phyloP scores from a whole-genome alignment of 2,113 vertebrate genomes.

The Cepphus grylle region DNA sequence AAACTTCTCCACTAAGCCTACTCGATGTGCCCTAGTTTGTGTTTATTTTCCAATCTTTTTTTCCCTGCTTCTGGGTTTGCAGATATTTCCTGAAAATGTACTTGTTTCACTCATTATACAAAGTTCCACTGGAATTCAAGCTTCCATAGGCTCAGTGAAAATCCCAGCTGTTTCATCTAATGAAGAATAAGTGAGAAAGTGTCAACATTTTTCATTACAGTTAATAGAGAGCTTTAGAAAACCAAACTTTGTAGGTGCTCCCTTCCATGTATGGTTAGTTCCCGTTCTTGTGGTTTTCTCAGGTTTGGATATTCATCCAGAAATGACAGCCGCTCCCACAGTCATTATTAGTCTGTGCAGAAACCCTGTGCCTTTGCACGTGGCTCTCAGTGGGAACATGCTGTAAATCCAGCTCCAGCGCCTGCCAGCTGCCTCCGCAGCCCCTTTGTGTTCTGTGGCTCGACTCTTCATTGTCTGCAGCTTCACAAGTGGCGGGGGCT shows the following conservation, averaged over 20 bases:
- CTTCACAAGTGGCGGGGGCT: not conserved
- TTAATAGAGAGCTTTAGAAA: not conserved
- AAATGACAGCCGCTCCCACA: not conserved
- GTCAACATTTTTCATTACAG: not conserved
- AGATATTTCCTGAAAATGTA: not conserved
- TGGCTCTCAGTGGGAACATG: fast-evolving
- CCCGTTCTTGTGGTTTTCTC: not conserved
- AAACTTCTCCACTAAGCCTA: not conserved
- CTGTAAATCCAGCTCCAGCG: not conserved
- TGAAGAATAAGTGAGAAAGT: not conserved
- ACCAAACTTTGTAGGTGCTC: not conserved
- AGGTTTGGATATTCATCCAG: not conserved
- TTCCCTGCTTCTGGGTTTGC: not conserved
- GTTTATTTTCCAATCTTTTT: not conserved
- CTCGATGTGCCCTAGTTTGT: not conserved
- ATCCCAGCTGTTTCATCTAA: not conserved
- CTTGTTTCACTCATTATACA: not conserved
- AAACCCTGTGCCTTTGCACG: fast-evolving
- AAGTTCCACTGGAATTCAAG: not conserved
- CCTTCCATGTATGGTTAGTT: not conserved
- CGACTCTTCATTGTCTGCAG: not conserved
- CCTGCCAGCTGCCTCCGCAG: not conserved
- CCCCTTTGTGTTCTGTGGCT: not conserved
- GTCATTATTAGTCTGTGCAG: not conserved
- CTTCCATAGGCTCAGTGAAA: not conserved